These are phyloP conservation scores for Trissoscelio sp. DNA, from an alignment of 2,888 invertebrate species.

Conservation along the genomic window DNA sequence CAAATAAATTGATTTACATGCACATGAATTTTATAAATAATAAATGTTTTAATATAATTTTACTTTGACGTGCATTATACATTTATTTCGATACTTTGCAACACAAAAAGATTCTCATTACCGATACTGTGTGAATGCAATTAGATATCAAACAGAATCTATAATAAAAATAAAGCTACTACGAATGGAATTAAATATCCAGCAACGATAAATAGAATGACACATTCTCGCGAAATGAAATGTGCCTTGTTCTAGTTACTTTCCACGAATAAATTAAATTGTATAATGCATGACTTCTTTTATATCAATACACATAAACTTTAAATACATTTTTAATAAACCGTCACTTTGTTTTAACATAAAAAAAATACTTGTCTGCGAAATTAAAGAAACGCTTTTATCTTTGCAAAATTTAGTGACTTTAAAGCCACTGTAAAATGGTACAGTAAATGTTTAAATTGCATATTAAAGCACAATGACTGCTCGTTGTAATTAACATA, in stretches of 20 bases:
- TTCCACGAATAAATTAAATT: constrained; percentile 7
- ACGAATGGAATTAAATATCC: not conserved
- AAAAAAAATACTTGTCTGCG: not conserved
- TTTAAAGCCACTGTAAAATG: constrained; percentile 5
- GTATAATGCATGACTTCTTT: not conserved
- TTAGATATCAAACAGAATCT: too few relatives aligned
- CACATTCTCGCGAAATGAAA: not conserved
- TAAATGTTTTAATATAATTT: too few relatives aligned
- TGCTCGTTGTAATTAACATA: constrained; percentile 7
- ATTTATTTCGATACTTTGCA: too few relatives aligned
- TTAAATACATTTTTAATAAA: too few relatives aligned
- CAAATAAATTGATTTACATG: too few relatives aligned
- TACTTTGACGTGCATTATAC: too few relatives aligned
- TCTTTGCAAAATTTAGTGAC: constrained; percentile 10
- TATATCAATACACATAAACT: not conserved
- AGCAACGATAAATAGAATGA: not conserved
- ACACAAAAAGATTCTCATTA: not conserved
- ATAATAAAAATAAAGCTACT: not conserved
- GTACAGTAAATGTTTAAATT: constrained; percentile 5
- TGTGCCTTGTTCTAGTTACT: not conserved
- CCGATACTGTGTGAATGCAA: not conserved
- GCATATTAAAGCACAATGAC: constrained; percentile 11
- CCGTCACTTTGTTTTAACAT: not conserved
- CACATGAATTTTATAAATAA: too few relatives aligned
- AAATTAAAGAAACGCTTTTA: not conserved